Conservation (phyloP, 2,797 vertebrate genomes). For the Galago senegalensis region DNA sequence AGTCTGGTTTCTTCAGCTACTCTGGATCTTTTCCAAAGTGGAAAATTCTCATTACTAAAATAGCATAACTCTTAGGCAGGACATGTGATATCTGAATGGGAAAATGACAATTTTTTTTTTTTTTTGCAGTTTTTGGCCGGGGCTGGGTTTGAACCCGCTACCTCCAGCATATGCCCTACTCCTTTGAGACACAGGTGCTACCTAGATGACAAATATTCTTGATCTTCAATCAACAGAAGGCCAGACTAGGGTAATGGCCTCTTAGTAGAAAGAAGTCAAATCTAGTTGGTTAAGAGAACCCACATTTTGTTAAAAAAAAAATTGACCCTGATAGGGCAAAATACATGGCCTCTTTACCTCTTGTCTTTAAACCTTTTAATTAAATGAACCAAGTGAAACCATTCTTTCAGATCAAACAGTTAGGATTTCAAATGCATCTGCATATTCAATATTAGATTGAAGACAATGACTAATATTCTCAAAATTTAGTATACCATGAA, state of each 20-base stretch:
- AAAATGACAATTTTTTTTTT: neutral
- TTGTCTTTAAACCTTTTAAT: slow-evolving; percentile 42
- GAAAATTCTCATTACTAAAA: slow-evolving; percentile 63
- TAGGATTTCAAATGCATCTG: slow-evolving; percentile 37
- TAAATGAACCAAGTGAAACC: slow-evolving; percentile 40
- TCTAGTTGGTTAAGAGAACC: neutral
- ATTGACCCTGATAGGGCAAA: slow-evolving; percentile 47
- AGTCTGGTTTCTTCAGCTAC: neutral
- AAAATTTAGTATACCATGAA: neutral
- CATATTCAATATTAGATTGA: neutral
- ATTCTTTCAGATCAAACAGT: slow-evolving; percentile 33
- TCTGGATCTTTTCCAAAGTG: slow-evolving; percentile 42
- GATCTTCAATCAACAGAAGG: no score
- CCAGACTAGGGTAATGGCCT: no score
- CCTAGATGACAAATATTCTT: no score
- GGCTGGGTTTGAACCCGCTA: no score
- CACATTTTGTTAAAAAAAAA: slow-evolving; percentile 52
- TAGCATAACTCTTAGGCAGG: neutral
- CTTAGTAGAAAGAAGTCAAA: neutral
- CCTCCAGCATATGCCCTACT: no score
- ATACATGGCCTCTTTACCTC: neutral
- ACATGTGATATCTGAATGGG: neutral
- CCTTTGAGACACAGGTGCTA: no score
- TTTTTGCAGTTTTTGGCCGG: no score
- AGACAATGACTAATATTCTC: slow-evolving; percentile 4